Base-by-base conservation (phyloP, 1,140 invertebrate species). In the Drosophila insularis region DNA sequence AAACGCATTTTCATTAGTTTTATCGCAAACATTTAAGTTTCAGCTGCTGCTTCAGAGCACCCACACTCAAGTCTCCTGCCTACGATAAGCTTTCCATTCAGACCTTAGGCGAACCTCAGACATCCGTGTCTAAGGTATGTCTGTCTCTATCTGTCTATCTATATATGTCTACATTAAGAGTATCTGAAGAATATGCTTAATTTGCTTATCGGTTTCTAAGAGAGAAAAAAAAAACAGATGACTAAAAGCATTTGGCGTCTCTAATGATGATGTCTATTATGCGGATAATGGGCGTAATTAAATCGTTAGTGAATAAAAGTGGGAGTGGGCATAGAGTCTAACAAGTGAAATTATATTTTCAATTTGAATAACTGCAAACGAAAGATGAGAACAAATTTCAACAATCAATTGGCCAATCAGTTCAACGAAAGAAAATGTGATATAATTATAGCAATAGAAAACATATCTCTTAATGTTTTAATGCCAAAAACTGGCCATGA, bases 1-100 rank as follows among this genome's bases (percentile, higher is more conserved):
- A 86, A 80, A 90, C 72, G 79, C 84, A 90, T 90, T 90, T 90
- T 90, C 89, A 90, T 90, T 90, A 90, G 89, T 85, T 84, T 90
- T 90, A 90, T 90, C 89, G 89, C 75, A 68, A 67, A 54, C 84
- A 76, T 84, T 87, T 89, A 76, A 56, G 76, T 74, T 80, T 89
- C 73, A 84, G 76, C 80, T 82, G 73, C 68, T 27, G 27, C 27
- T 27, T 17, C 63, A 5, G 39, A 39, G 35, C 17, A 35, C 4
- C 13, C 54, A 10, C 39, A 35, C 4, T 8, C 54, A 5, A n/a
- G 27, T 27, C 54, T 40, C 27, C 35, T 37, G 35, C 35, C 35
- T 4, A 37, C 78, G 78, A 87, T 81, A 81, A 81, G 80, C 76
- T 80, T 78, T 84, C 72, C 80, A 89, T 89, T 27, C 53, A 56